Evolutionary conservation across 2,888 invertebrate species (phyloP).

Genomic region (Empis livida): DNA sequence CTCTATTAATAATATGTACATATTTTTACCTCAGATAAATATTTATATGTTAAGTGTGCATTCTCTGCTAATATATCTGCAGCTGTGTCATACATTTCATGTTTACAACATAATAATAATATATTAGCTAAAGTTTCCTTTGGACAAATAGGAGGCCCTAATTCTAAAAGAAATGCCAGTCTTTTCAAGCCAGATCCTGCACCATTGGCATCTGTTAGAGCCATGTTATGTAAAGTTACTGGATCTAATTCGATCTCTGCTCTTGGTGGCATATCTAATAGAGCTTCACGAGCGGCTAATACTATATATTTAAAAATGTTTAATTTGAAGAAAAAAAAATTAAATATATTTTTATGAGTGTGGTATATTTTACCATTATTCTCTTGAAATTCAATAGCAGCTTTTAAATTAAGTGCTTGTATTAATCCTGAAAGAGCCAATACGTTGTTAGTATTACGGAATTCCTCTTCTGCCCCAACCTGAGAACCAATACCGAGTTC

Average conservation of each 20-base stretch:
- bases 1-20: not conserved
- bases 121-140: constrained; percentile 96
- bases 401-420: constrained; percentile 96
- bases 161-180: constrained; percentile 83
- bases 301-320: no score
- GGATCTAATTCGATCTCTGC: constrained; percentile 96
- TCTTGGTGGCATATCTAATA: constrained; percentile 83
- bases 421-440: constrained; percentile 93
- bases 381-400: constrained; percentile 92
- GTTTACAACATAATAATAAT: constrained; percentile 86
- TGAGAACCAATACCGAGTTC: constrained; percentile 96
- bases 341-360: no score
- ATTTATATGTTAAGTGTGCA: constrained; percentile 90
- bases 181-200: constrained; percentile 77
- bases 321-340: no score
- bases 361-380: constrained; percentile 62
- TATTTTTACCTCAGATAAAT: constrained; percentile 71
- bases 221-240: constrained; percentile 94
- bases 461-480: constrained; percentile 55
- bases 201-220: constrained; percentile 76
- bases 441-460: constrained; percentile 27
- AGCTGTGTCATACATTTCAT: constrained; percentile 93
- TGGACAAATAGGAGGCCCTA: constrained; percentile 77
- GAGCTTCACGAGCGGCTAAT: constrained; percentile 73
- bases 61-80: constrained; percentile 97